Percentiles rank a stretch among this genome's conserved stretches.
These are phyloP conservation scores for Hemithea aestivaria DNA, from an alignment of 2,888 invertebrate genomes.

Conservation along the genomic window DNA sequence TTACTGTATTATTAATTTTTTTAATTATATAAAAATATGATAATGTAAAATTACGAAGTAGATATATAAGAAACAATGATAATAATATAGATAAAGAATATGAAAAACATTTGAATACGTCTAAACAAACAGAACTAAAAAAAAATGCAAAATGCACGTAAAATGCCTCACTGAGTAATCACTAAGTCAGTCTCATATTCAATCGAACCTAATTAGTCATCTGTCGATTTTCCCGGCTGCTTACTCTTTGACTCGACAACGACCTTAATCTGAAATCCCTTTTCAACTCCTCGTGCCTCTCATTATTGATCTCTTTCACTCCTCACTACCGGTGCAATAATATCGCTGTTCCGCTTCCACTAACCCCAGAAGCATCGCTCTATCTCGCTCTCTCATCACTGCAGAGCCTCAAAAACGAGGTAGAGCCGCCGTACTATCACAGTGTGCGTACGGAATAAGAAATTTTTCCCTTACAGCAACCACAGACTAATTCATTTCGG, in stretches of 20 bases:
- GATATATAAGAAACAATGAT: no score
- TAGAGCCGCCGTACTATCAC: slow-evolving; percentile 65
- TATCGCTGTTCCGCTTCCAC: slow-evolving; percentile 47
- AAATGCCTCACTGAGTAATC: slow-evolving; percentile 15
- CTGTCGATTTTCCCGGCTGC: slow-evolving; percentile 51
- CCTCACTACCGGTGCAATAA: slow-evolving; percentile 79
- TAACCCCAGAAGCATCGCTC: slow-evolving; percentile 31
- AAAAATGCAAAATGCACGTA: neutral
- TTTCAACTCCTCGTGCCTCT: slow-evolving; percentile 78
- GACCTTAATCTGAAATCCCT: slow-evolving; percentile 80
- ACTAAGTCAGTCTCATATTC: slow-evolving; percentile 1
- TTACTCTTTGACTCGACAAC: slow-evolving; percentile 73
- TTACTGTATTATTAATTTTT: no score
- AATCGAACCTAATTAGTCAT: slow-evolving; percentile 21
- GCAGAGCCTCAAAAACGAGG: slow-evolving; percentile 78
- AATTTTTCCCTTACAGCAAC: slow-evolving; percentile 57
- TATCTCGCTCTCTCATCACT: slow-evolving; percentile 64
- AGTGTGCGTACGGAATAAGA: slow-evolving; percentile 65
- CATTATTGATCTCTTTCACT: slow-evolving; percentile 80
- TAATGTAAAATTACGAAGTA: no score
- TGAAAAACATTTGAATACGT: no score
- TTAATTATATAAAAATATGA: no score
- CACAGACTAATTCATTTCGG: slow-evolving; percentile 47
- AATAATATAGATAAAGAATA: no score
- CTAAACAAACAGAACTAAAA: no score